Conservation (phyloP, 2,888 invertebrate genomes). For the Aspidapion aeneum region DNA sequence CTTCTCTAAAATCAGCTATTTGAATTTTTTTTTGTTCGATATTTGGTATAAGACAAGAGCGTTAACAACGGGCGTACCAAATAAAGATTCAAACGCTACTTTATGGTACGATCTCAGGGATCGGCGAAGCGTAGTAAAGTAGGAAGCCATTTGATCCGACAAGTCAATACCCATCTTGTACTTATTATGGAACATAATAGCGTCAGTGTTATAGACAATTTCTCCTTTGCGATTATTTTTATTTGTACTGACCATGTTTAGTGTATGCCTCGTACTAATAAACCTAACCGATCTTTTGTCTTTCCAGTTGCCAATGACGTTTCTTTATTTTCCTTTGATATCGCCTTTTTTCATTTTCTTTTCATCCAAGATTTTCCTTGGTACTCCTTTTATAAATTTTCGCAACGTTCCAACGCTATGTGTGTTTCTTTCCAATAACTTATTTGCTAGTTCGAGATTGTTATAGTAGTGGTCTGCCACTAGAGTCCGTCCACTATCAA, state of each 20-base stretch:
- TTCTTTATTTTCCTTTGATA: constrained; percentile 6
- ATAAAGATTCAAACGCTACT: constrained; percentile 17
- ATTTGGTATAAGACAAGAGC: neutral
- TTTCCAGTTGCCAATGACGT: constrained; percentile 12
- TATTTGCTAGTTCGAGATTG: constrained; percentile 10
- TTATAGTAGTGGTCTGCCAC: constrained; percentile 16
- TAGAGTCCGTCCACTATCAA: constrained; percentile 11
- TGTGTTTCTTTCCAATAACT: constrained; percentile 12
- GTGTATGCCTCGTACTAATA: neutral
- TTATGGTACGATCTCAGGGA: constrained; percentile 22
- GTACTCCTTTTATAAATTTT: constrained; percentile 12
- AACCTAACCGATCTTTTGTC: constrained; percentile 10
- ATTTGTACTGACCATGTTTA: neutral
- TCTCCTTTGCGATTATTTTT: constrained; percentile 9
- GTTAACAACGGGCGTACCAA: constrained; percentile 20
- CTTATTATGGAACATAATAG: constrained; percentile 6
- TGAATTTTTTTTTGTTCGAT: constrained; percentile 3
- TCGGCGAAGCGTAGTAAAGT: constrained; percentile 9
- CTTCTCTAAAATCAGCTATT: constrained; percentile 3
- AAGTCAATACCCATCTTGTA: constrained; percentile 7
- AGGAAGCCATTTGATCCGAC: constrained; percentile 12
- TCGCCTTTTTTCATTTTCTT: constrained; percentile 12
- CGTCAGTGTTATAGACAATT: constrained; percentile 3
- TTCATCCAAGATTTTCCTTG: constrained; percentile 8
- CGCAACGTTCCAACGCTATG: constrained; percentile 16